phyloP scores from a whole-genome alignment of 1,140 invertebrate species.

The Archegozetes longisetosus region DNA sequence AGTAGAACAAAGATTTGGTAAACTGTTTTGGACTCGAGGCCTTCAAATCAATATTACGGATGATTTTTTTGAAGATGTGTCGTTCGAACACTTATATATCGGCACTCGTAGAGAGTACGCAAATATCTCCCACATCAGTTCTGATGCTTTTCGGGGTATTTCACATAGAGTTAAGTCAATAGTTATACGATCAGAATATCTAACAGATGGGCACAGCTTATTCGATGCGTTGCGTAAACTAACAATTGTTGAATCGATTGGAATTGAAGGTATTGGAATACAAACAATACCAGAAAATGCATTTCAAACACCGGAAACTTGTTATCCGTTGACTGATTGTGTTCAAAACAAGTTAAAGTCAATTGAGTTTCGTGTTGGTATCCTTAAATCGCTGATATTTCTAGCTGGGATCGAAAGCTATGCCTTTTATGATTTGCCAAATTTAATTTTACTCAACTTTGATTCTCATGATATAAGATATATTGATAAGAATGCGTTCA shows the following conservation, averaged over 20 bases:
- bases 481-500: conserved; percentile 2
- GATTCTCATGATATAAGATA: not conserved
- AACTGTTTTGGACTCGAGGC: not conserved
- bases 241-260: conserved; percentile 1
- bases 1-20: not conserved
- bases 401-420: not conserved
- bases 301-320: not conserved
- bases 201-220: not conserved
- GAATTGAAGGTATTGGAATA: not conserved
- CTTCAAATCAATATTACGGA: not conserved
- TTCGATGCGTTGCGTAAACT: not conserved
- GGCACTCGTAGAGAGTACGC: not conserved
- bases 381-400: conserved; percentile 1
- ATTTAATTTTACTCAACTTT: not conserved
- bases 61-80: conserved; percentile 1
- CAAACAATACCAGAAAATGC: not conserved
- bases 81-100: not conserved
- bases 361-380: conserved; percentile 5
- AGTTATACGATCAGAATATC: not conserved
- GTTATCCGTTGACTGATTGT: not conserved
- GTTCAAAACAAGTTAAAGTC: not conserved
- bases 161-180: not conserved
- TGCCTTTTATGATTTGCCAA: conserved; percentile 1
- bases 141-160: conserved; percentile 3
- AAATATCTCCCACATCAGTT: not conserved